These are phyloP conservation scores for Boloria selene DNA, from an alignment of 2,888 invertebrate species.

Conservation along the genomic window DNA sequence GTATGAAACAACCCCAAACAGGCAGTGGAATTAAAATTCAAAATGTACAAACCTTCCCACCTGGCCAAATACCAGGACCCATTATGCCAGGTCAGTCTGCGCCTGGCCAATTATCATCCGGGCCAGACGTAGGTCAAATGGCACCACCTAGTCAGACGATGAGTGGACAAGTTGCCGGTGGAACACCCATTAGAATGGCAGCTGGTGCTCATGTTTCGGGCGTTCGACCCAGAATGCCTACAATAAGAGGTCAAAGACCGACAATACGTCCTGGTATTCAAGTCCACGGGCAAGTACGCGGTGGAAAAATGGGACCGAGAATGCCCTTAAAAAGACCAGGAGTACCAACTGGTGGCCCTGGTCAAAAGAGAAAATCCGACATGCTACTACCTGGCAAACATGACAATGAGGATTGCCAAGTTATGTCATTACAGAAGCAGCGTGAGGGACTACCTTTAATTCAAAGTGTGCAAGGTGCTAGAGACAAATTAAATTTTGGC, in stretches of 20 bases:
- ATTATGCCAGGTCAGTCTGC: slow-evolving; percentile 45
- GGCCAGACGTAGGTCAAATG: slow-evolving; percentile 49
- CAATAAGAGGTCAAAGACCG: slow-evolving; percentile 60
- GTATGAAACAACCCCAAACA: slow-evolving; percentile 57
- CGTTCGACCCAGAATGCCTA: slow-evolving; percentile 63
- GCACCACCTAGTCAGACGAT: slow-evolving; percentile 42
- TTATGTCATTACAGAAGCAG: slow-evolving; percentile 88
- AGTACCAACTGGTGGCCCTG: slow-evolving; percentile 51
- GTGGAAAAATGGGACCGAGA: slow-evolving; percentile 57
- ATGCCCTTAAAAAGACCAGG: slow-evolving; percentile 73
- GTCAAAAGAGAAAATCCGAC: slow-evolving; percentile 81
- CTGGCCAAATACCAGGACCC: slow-evolving; percentile 56
- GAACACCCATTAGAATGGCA: slow-evolving; percentile 69
- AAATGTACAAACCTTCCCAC: slow-evolving; percentile 71
- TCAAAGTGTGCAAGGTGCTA: slow-evolving; percentile 87
- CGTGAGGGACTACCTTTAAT: slow-evolving; percentile 88
- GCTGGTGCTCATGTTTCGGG: slow-evolving; percentile 60
- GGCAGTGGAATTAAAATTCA: slow-evolving; percentile 65
- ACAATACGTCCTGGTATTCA: slow-evolving; percentile 69
- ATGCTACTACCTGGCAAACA: slow-evolving; percentile 86
- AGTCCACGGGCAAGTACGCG: slow-evolving; percentile 67
- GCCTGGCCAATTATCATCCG: slow-evolving; percentile 40
- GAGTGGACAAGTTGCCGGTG: slow-evolving; percentile 56
- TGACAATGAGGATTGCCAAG: slow-evolving; percentile 89
- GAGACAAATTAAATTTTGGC: slow-evolving; percentile 85